Evolutionary conservation across 2,113 vertebrate genomes (phyloP).

Genomic region (Piprites chloris): DNA sequence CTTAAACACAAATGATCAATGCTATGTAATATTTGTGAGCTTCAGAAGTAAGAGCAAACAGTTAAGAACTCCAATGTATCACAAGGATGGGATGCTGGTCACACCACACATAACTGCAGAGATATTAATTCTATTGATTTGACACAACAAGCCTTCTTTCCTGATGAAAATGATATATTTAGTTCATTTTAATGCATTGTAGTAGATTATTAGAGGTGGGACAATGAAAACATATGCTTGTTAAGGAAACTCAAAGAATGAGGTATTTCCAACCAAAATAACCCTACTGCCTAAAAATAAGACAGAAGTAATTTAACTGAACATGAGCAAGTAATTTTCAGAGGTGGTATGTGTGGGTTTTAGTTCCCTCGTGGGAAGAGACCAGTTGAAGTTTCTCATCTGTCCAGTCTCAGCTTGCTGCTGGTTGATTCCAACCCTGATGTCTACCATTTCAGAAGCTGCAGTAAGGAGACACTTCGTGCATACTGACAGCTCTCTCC

Average conservation of each 20-base stretch:
- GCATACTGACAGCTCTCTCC: background rate
- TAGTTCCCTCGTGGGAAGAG: background rate
- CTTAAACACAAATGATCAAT: background rate
- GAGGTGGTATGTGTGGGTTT: background rate
- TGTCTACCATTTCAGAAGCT: background rate
- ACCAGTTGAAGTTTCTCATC: background rate
- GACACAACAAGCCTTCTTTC: background rate
- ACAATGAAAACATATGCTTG: background rate
- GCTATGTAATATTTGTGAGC: fast-evolving
- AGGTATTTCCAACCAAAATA: background rate
- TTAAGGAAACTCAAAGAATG: background rate
- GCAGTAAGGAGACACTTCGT: background rate
- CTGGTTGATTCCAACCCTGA: background rate
- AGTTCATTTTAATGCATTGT: background rate
- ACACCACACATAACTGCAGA: background rate
- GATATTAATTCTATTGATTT: background rate
- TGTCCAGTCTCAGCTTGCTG: background rate
- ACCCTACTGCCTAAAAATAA: background rate
- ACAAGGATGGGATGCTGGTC: background rate
- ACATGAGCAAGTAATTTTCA: background rate
- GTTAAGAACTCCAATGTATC: background rate
- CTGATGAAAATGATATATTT: fast-evolving
- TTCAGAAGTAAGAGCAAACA: background rate
- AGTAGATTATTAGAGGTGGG: background rate
- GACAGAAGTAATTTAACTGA: background rate